Percentiles rank a stretch among this genome's conserved stretches.
These are phyloP conservation scores for Tachina fera DNA, from an alignment of 2,888 invertebrate species.

Conservation along the genomic window DNA sequence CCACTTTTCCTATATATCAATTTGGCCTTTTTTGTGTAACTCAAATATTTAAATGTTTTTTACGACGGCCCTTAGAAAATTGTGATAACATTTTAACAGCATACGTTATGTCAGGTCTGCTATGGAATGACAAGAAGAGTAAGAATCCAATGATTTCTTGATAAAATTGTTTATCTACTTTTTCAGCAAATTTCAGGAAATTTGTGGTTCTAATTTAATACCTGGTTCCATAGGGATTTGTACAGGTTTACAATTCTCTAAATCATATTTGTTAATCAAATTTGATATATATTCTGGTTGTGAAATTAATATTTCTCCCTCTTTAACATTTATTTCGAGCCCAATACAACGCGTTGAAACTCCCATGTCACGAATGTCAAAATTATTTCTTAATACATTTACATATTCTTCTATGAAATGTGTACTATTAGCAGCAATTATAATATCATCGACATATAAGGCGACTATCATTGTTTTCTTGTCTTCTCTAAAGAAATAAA, in stretches of 20 bases:
- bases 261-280: slow-evolving; percentile 6
- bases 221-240: neutral
- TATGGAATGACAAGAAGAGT: slow-evolving; percentile 5
- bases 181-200: slow-evolving; percentile 1
- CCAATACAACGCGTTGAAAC: too few relatives aligned
- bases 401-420: too few relatives aligned
- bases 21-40: too few relatives aligned
- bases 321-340: too few relatives aligned
- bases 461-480: neutral
- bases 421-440: too few relatives aligned
- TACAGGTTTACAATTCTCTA: slow-evolving; percentile 1
- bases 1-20: too few relatives aligned
- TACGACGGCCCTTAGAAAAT: slow-evolving; percentile 10
- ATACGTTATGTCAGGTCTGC: slow-evolving; percentile 5
- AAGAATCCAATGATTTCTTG: too few relatives aligned
- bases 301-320: neutral
- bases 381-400: too few relatives aligned
- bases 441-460: too few relatives aligned
- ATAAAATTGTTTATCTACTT: too few relatives aligned
- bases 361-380: too few relatives aligned
- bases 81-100: slow-evolving; percentile 14
- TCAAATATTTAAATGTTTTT: slow-evolving; percentile 25
- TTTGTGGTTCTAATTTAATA: slow-evolving; percentile 20
- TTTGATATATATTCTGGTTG: slow-evolving; percentile 3
- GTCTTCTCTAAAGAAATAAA: neutral